Percentiles rank a stretch among this genome's conserved stretches.
Conservation (phyloP, 2,113 vertebrate species). For the Illadopsis cleaveri region DNA sequence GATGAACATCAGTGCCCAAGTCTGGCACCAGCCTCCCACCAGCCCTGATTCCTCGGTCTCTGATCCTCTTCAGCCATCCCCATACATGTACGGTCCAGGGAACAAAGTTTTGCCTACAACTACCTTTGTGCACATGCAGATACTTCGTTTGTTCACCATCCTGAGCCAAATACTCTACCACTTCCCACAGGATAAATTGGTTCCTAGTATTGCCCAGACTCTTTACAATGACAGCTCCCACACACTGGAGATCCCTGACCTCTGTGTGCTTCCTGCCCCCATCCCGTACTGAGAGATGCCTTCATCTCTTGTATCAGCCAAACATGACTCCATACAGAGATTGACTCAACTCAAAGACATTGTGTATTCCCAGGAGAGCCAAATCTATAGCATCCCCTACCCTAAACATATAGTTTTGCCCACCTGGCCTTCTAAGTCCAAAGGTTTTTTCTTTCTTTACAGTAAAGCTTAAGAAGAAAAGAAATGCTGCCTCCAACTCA, state of each 20-base stretch:
- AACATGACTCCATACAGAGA: background rate
- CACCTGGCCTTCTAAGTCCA: background rate
- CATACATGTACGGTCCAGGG: background rate
- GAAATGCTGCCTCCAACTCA: background rate
- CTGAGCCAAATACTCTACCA: background rate
- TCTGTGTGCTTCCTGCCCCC: background rate
- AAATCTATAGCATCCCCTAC: background rate
- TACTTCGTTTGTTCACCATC: background rate
- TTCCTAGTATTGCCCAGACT: background rate
- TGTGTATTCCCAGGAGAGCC: background rate
- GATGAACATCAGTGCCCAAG: background rate
- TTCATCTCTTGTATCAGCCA: background rate
- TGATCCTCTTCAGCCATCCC: background rate
- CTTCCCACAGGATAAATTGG: background rate
- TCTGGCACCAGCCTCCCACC: background rate
- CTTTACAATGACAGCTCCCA: background rate
- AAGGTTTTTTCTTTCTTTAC: constrained; percentile 9
- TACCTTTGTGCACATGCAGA: background rate
- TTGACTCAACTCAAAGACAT: background rate
- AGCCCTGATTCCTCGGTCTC: background rate
- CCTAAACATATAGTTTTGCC: background rate
- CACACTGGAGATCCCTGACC: background rate
- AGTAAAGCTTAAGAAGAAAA: background rate
- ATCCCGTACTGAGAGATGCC: background rate
- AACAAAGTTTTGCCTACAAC: background rate